These are phyloP conservation scores for Apocheima hispidaria DNA, from an alignment of 2,888 invertebrate species.

Conservation along the genomic window DNA sequence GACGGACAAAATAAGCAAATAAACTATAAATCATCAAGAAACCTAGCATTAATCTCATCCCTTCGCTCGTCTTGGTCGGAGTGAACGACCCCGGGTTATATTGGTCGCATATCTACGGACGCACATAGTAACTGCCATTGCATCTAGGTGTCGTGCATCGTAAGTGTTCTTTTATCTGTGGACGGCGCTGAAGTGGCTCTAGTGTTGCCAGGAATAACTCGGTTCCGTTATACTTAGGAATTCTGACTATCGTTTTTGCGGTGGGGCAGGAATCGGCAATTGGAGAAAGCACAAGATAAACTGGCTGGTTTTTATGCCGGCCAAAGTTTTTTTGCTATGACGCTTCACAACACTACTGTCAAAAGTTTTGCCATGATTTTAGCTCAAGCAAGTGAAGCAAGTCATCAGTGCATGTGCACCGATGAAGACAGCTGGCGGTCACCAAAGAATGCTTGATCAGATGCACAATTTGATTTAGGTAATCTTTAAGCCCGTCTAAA, in stretches of 20 bases:
- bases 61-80: constrained; percentile 26
- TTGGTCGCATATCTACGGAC: constrained; percentile 46
- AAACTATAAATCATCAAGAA: constrained; percentile 19
- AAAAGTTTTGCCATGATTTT: too few relatives aligned
- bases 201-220: constrained; percentile 36
- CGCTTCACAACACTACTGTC: too few relatives aligned
- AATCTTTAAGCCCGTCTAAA: too few relatives aligned
- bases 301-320: neutral
- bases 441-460: too few relatives aligned
- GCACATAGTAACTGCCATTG: neutral
- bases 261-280: constrained; percentile 2
- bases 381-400: too few relatives aligned
- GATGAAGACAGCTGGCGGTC: too few relatives aligned
- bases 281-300: neutral
- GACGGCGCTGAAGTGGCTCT: constrained; percentile 16
- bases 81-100: constrained; percentile 52
- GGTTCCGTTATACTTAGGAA: constrained; percentile 23
- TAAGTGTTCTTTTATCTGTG: neutral
- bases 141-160: neutral
- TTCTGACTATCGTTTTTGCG: constrained; percentile 21
- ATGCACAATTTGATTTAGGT: too few relatives aligned
- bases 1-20: constrained; percentile 11
- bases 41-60: constrained; percentile 16
- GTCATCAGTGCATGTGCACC: too few relatives aligned
- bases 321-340: too few relatives aligned